Percentiles rank a stretch among this genome's conserved stretches.
Evolutionary conservation across 35 echinoderm and acorn worm genomes (phyloP).

Genomic region (Eucidaris tribuloides): DNA sequence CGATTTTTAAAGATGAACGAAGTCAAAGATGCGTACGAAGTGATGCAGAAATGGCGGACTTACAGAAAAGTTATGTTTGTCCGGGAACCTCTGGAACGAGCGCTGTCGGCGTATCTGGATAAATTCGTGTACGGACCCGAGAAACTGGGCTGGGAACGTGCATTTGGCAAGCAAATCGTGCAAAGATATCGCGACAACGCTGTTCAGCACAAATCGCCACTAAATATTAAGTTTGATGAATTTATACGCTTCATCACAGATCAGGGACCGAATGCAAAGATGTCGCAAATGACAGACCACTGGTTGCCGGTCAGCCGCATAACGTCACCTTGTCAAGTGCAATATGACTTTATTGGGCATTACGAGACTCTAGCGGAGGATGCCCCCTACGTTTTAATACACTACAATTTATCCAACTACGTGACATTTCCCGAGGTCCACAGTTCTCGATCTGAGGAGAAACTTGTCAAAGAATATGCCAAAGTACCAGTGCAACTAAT

Average conservation of each 20-base stretch:
- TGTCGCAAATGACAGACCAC: conserved; percentile 52
- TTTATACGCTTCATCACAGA: conserved; percentile 69
- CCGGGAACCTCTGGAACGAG: conserved; percentile 43
- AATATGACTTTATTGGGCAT: conserved; percentile 28
- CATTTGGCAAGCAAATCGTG: conserved; percentile 30
- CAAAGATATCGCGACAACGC: not conserved
- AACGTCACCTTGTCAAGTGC: conserved; percentile 40
- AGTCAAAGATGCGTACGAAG: not conserved
- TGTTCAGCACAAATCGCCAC: too few species aligned
- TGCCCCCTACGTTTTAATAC: conserved; percentile 52
- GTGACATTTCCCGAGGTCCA: conserved; percentile 55
- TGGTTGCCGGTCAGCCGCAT: conserved; percentile 52
- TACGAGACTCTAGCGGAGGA: conserved; percentile 59
- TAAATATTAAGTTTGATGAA: conserved; percentile 49
- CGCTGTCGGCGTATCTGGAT: conserved; percentile 57
- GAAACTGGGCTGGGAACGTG: conserved; percentile 23
- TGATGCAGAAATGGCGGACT: not conserved
- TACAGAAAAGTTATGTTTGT: conserved; percentile 71
- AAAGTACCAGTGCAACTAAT: conserved; percentile 32
- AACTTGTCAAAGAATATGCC: conserved; percentile 4
- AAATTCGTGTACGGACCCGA: conserved; percentile 11
- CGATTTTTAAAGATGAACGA: not conserved
- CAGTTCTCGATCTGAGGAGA: conserved; percentile 4
- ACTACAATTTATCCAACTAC: conserved; percentile 5
- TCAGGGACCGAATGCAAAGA: not conserved